Evolutionary conservation across 1,140 invertebrate species (phyloP), one percentile per base, ranked within the genome.

Genomic region (Drosophila rhopaloa): DNA sequence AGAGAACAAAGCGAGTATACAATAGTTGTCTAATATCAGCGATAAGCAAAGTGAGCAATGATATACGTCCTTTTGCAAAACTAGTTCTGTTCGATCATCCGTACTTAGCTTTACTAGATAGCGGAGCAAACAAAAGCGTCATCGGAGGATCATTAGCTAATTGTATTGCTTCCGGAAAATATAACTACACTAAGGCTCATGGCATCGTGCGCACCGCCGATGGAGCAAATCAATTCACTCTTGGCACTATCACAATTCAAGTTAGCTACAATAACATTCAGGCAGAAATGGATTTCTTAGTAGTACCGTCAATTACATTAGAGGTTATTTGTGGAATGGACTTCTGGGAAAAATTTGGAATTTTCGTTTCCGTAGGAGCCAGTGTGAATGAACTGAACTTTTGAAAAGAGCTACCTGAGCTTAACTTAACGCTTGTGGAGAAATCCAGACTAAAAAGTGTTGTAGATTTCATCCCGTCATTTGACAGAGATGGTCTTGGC

Each of bases 31-130:
- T 10, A 5, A 46, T 46, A 14, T 19, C 44, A 10, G 16, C 16
- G 10, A 46, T 46, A 46, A 46, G 16, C 44, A 46, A 11, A 9
- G 14, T 9, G 24, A 24, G 4, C 11, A 48, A 9, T 27, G 46
- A 48, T 19, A 48, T 48, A 24, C 24, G 46, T 48, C 24, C 46
- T 9, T 48, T 48, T n/a, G 16, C 46, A 27, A 48, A 48, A 27
- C 6, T 27, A 29, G 16, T 48, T 27, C 3, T 44, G n/a, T 19
- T 19, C 14, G 14, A 44, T n/a, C n/a, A 44, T 16, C 14, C 41
- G 14, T 44, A 44, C 4, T 41, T 41, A 41, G 40, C 40, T 41
- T 41, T 41, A 41, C 40, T 41, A 5, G n/a, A 14, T 14, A 41
- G 41, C 19, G 14, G 14, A 6, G 14, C 41, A 8, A 44, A 44